phyloP scores from a whole-genome alignment of 1,140 invertebrate species.

The Ruditapes philippinarum region DNA sequence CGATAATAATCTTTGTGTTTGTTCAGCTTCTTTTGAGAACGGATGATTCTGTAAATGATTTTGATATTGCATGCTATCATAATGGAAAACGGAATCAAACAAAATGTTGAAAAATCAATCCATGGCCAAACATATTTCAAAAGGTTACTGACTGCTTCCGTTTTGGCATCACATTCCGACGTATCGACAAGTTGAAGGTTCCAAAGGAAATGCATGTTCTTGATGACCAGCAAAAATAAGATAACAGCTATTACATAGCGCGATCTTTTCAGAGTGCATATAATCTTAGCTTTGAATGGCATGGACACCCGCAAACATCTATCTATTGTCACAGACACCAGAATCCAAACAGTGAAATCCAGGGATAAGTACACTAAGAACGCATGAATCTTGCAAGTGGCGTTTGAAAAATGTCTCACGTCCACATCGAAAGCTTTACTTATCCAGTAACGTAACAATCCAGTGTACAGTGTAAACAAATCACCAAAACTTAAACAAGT shows the following conservation, averaged over 20 bases:
- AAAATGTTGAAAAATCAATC: constrained; percentile 82
- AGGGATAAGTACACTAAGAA: constrained; percentile 78
- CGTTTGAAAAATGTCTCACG: constrained; percentile 68
- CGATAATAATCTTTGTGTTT: constrained; percentile 33
- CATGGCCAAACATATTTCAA: constrained; percentile 79
- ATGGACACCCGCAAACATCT: constrained; percentile 74
- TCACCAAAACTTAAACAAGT: constrained; percentile 75
- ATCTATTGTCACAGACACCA: constrained; percentile 78
- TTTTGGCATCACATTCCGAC: constrained; percentile 58
- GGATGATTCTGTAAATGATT: constrained; percentile 75
- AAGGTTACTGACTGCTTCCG: constrained; percentile 53
- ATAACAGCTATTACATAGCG: constrained; percentile 62
- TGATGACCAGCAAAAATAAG: constrained; percentile 34
- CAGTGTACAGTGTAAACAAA: constrained; percentile 76
- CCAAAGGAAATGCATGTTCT: constrained; percentile 81
- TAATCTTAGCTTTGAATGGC: constrained; percentile 72
- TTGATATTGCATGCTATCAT: constrained; percentile 79
- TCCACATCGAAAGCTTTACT: constrained; percentile 68
- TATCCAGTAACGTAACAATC: constrained; percentile 77
- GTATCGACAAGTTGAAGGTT: constrained; percentile 65
- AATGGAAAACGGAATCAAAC: constrained; percentile 80
- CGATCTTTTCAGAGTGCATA: constrained; percentile 71
- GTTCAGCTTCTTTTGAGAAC: constrained; percentile 55
- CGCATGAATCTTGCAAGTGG: constrained; percentile 76
- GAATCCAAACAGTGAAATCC: constrained; percentile 77